A percentile compares a stretch with the other conserved stretches of the same genome.
Evolutionary conservation across 23 tunicate species (phyloP).

Genomic region (Halocynthia aurantium): DNA sequence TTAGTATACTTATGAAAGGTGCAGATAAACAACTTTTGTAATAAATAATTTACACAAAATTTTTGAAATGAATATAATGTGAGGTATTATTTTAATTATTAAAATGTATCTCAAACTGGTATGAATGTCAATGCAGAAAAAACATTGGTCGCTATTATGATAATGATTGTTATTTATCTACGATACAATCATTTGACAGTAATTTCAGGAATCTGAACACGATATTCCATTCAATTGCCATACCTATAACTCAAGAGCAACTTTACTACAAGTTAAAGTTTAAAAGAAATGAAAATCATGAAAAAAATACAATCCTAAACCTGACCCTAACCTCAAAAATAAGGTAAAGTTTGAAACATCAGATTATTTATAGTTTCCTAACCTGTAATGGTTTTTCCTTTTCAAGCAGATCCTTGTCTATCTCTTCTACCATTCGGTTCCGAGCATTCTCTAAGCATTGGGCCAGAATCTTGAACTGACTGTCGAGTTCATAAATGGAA

Average conservation of each 20-base stretch:
- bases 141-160: no score
- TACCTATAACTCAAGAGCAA: not conserved
- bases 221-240: not conserved
- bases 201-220: not conserved
- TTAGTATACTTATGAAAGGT: not conserved
- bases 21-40: no score
- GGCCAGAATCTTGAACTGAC: conserved; percentile 15
- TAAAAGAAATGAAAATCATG: not conserved
- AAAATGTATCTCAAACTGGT: no score
- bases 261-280: not conserved
- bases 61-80: no score
- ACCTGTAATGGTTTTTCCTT: conserved; percentile 9
- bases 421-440: conserved; percentile 16
- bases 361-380: not conserved
- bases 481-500: conserved; percentile 10
- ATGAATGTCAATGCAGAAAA: no score
- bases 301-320: not conserved
- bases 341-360: not conserved
- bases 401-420: conserved; percentile 14
- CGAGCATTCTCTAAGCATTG: conserved; percentile 2
- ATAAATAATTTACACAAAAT: no score
- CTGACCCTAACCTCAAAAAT: no score
- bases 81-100: no score
- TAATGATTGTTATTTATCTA: no score
- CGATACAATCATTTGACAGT: no score